Evolutionary conservation across 2,888 invertebrate genomes (phyloP).

Genomic region (Operophtera brumata): DNA sequence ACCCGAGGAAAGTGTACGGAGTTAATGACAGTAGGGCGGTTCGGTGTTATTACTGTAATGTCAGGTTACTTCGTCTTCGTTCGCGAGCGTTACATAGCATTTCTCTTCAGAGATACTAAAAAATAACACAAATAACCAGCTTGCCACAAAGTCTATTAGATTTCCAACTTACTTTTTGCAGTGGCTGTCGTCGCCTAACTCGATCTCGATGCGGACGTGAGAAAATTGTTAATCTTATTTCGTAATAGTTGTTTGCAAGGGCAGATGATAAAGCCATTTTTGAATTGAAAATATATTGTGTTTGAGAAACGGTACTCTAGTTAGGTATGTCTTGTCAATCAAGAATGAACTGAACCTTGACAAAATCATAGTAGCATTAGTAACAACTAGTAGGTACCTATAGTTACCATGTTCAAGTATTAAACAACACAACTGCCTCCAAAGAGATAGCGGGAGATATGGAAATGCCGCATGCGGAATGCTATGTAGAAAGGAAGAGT

Average conservation of each 20-base stretch:
- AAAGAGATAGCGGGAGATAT: constrained; percentile 15
- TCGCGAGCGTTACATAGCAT: constrained; percentile 73
- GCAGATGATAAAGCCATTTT: constrained; percentile 51
- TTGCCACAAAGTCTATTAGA: constrained; percentile 78
- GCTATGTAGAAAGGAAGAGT: constrained; percentile 77
- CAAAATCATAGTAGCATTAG: neutral
- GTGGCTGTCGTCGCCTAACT: constrained; percentile 73
- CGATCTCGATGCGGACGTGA: constrained; percentile 74
- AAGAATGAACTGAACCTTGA: neutral
- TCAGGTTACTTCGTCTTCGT: constrained; percentile 71
- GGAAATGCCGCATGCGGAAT: constrained; percentile 42
- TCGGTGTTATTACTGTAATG: constrained; percentile 75
- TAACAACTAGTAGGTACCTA: neutral
- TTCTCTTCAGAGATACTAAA: constrained; percentile 69
- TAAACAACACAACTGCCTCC: neutral
- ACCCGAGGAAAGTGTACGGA: constrained; percentile 69
- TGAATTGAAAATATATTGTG: constrained; percentile 41
- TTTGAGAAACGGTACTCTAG: neutral
- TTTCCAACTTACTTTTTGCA: constrained; percentile 76
- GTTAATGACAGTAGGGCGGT: constrained; percentile 75
- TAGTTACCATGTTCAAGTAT: neutral
- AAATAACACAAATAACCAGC: constrained; percentile 74
- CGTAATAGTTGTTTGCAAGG: constrained; percentile 57
- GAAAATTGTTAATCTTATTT: constrained; percentile 73
- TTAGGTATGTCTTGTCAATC: neutral